A percentile compares a stretch with the other conserved stretches of the same genome.
phyloP scores from a whole-genome alignment of 2,113 vertebrate species.

The Rhineura floridana region DNA sequence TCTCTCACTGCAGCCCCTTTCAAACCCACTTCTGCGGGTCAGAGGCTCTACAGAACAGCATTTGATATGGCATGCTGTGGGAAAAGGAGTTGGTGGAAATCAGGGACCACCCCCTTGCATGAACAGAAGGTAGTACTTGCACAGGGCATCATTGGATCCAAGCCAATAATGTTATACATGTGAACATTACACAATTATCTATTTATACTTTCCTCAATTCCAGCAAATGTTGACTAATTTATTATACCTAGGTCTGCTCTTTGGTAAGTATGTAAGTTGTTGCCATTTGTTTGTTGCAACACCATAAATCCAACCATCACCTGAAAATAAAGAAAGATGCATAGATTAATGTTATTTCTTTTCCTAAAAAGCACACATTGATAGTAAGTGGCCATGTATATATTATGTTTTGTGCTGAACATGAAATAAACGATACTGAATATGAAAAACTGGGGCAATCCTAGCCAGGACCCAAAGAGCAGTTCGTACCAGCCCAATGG shows the following conservation, averaged over 20 bases:
- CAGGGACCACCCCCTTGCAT: background rate
- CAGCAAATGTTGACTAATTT: constrained; percentile 18
- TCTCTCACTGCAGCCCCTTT: background rate
- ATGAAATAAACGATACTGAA: background rate
- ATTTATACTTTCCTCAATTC: background rate
- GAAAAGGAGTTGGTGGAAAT: background rate
- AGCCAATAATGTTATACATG: background rate
- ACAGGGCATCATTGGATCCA: background rate
- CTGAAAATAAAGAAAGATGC: constrained; percentile 61
- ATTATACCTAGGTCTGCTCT: constrained; percentile 88
- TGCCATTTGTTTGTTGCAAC: constrained; percentile 85
- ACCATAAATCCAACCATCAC: constrained; percentile 90
- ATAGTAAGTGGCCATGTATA: background rate
- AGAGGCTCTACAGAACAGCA: background rate
- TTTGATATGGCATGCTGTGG: background rate
- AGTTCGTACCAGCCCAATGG: background rate
- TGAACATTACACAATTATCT: background rate
- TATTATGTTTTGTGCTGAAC: no score
- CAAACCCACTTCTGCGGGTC: background rate
- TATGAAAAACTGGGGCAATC: background rate
- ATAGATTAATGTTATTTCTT: background rate
- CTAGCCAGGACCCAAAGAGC: background rate
- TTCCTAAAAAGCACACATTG: background rate
- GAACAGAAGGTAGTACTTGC: background rate
- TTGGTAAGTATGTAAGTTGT: constrained; percentile 84